Conservation (phyloP, 2,888 invertebrate genomes). For the Ditylenchus weischeri region DNA sequence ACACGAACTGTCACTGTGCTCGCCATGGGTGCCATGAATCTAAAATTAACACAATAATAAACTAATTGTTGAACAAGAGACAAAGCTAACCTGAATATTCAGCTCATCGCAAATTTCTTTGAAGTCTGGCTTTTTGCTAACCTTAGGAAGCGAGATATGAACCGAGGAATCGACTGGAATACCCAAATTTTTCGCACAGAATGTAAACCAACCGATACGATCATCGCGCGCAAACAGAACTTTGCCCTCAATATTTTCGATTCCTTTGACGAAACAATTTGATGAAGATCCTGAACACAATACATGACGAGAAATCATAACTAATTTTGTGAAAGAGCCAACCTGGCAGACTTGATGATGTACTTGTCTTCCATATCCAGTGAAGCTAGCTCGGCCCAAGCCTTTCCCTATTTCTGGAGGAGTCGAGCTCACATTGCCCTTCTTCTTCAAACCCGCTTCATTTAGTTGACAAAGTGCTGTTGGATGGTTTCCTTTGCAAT, state of each 20-base stretch:
- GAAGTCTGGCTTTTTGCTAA: conserved; percentile 51
- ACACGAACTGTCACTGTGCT: no score
- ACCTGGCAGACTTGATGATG: conserved; percentile 40
- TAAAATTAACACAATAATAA: not conserved
- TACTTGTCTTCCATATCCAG: conserved; percentile 74
- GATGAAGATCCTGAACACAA: conserved; percentile 66
- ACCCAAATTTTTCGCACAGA: conserved; percentile 80
- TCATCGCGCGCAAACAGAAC: no score
- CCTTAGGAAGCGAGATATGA: conserved; percentile 79
- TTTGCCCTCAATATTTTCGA: conserved; percentile 77
- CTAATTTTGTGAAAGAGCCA: no score
- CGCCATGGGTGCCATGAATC: conserved; percentile 72
- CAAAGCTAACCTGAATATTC: conserved; percentile 66
- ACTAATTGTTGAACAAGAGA: not conserved
- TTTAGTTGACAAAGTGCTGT: no score
- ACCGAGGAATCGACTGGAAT: conserved; percentile 90
- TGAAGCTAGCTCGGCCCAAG: conserved; percentile 79
- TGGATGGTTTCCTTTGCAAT: no score
- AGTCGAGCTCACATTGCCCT: no score
- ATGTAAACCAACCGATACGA: conserved; percentile 73
- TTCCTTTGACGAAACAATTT: conserved; percentile 66
- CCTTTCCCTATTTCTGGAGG: no score
- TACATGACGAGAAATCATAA: conserved; percentile 65
- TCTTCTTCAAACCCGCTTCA: no score
- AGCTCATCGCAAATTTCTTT: conserved; percentile 73